These are phyloP conservation scores for Nasonia vitripennis DNA, from an alignment of 1,140 invertebrate species.

Conservation along the genomic window DNA sequence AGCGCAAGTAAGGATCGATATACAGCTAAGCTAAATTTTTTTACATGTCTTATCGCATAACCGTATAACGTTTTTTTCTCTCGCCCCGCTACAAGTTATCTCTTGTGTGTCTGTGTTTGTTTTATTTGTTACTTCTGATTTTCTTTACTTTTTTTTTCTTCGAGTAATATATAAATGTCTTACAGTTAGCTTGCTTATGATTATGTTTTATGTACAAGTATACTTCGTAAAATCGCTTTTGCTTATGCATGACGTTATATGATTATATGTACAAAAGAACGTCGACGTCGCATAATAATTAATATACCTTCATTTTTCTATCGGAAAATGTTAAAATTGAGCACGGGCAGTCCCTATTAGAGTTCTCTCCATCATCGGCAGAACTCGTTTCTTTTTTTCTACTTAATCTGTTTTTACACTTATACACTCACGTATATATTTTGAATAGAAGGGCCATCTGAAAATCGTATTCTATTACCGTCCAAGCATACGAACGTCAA, in stretches of 20 bases:
- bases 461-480: background rate
- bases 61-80: constrained; percentile 61
- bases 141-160: constrained; percentile 10
- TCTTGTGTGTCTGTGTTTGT: background rate
- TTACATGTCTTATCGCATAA: constrained; percentile 65
- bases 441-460: background rate
- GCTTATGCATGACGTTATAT: background rate
- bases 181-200: constrained; percentile 47
- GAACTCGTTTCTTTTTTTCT: constrained; percentile 4
- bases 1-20: constrained; percentile 62
- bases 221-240: constrained; percentile 44
- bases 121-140: constrained; percentile 1
- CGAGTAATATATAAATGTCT: constrained; percentile 47
- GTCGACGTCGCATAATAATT: constrained; percentile 2
- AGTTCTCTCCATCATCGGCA: background rate
- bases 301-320: constrained; percentile 1
- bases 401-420: constrained; percentile 26
- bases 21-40: constrained; percentile 66
- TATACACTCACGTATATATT: constrained; percentile 3
- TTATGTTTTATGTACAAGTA: constrained; percentile 52
- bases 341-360: background rate
- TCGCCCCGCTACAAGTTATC: background rate
- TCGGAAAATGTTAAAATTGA: constrained; percentile 19
- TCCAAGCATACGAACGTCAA: no score
- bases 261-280: constrained; percentile 50